Percentiles rank a stretch among this genome's conserved stretches.
Conservation (phyloP, 2,888 invertebrate species). For the Acholoe squamosa region DNA sequence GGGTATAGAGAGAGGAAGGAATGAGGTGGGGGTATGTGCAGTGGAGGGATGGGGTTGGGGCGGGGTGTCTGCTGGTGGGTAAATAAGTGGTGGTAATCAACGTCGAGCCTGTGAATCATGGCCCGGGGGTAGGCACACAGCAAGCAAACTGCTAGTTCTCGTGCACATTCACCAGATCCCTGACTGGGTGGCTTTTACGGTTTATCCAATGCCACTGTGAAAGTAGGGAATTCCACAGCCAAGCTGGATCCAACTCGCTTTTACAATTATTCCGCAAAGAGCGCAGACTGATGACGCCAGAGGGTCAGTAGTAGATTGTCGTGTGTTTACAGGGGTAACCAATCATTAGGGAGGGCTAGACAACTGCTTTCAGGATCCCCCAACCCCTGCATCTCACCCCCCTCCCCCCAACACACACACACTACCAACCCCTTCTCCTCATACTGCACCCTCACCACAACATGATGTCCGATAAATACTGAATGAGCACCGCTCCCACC, state of each 20-base stretch:
- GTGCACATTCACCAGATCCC: too few relatives aligned
- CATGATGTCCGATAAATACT: conserved; percentile 37
- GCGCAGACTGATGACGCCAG: too few relatives aligned
- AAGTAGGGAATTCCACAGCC: too few relatives aligned
- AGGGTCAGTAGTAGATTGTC: too few relatives aligned
- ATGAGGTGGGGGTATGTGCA: background rate
- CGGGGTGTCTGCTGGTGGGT: background rate
- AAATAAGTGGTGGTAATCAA: conserved; percentile 27
- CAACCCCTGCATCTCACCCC: background rate
- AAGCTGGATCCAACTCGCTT: too few relatives aligned
- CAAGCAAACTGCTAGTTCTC: background rate
- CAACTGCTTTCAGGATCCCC: too few relatives aligned
- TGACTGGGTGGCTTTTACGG: too few relatives aligned
- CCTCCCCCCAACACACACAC: background rate
- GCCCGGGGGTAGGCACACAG: background rate
- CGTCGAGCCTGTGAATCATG: background rate
- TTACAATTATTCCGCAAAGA: too few relatives aligned
- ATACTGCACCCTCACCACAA: background rate
- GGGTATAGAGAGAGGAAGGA: too few relatives aligned
- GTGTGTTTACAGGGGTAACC: too few relatives aligned
- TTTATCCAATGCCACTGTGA: too few relatives aligned
- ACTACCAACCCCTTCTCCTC: background rate
- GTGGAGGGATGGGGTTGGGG: background rate
- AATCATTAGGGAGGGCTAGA: too few relatives aligned
- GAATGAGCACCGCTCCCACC: conserved; percentile 23